Evolutionary conservation across 37 sponge, comb jelly and placozoan genomes (phyloP).

Genomic region (Cliona cf. orientalis): DNA sequence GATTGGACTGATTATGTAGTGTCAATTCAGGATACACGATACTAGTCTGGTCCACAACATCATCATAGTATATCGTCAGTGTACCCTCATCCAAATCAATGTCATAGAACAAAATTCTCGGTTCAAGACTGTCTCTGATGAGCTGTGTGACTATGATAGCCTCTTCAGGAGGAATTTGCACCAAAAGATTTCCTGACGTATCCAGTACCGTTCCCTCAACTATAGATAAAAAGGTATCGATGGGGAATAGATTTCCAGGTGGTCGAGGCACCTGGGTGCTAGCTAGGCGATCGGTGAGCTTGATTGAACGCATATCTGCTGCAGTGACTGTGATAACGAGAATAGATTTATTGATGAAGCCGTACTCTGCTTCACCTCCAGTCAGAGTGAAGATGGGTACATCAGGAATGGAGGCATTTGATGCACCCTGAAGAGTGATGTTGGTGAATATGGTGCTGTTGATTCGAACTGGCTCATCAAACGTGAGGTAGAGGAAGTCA

Average conservation of each 20-base stretch:
- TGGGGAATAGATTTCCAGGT: background rate
- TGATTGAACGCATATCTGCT: conserved; percentile 70
- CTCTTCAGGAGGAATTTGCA: conserved; percentile 16
- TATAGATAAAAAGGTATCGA: conserved; percentile 64
- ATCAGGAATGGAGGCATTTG: conserved; percentile 18
- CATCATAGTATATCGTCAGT: conserved; percentile 75
- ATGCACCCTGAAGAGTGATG: conserved; percentile 68
- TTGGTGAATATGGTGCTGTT: conserved; percentile 50
- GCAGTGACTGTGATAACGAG: conserved; percentile 53
- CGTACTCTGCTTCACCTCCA: conserved; percentile 73
- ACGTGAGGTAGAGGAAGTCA: conserved; percentile 70
- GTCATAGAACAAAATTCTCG: conserved; percentile 62
- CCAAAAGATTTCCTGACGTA: conserved; percentile 69
- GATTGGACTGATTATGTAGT: conserved; percentile 53
- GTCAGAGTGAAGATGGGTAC: conserved; percentile 66
- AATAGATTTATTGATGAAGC: conserved; percentile 53
- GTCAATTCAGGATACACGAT: conserved; percentile 43
- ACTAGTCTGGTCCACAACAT: conserved; percentile 66
- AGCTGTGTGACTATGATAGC: conserved; percentile 20
- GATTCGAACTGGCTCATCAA: conserved; percentile 86
- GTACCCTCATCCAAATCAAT: conserved; percentile 84
- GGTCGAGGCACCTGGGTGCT: background rate
- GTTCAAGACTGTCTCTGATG: conserved; percentile 38
- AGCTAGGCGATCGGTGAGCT: conserved; percentile 18
- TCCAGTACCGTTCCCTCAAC: conserved; percentile 64